Base-by-base conservation (phyloP, 2,113 vertebrate genomes). In the Candoia aspera region DNA sequence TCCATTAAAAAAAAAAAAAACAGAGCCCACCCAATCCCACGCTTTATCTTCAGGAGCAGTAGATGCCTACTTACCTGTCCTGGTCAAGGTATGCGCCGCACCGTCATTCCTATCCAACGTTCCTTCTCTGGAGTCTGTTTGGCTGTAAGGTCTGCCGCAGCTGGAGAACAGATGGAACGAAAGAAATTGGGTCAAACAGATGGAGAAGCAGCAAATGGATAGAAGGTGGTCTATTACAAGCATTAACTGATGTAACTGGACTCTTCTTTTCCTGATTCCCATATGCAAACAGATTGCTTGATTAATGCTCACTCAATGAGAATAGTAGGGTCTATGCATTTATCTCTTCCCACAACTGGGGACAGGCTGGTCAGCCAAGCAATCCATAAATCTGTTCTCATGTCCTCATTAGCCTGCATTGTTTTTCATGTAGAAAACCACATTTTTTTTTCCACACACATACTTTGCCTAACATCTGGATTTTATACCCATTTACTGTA, bases 121-220 rank as follows among this genome's bases (percentile, higher is more conserved):
- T 55, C 97, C 98, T 24, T 98, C 98, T 1, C 95, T 96, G 55
- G 98, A 96, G 94, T 96, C 98, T 94, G 96, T 95, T 96, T 97
- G 98, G 95, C 98, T 98, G 96, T 98, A 99, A 0, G 98, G 98
- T 95, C 98, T 97, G 95, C 99, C 99, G 95, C 99, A 99, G 96
- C 99, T 99, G 95, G 68, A 96, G 96, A n/a, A 96, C 15, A 95
- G 12, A 60, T 95, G n/a, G 64, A 94, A 95, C 23, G 89, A 94
- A 23, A 92, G 93, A 91, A 95, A 89, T 13, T 1, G 24, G 0
- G 0, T 1, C 0, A 84, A 33, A 86, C 24, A 23, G 90, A 9
- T 10, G 19, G 60, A 0, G 57, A 49, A 91, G 13, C 94, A 53
- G 13, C 46, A 64, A 53, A 1, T 26, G 88, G 95, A 87, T 8